Evolutionary conservation across 1,140 invertebrate genomes (phyloP), one percentile per base, ranked within the genome.

Genomic region (Caerostris extrusa): DNA sequence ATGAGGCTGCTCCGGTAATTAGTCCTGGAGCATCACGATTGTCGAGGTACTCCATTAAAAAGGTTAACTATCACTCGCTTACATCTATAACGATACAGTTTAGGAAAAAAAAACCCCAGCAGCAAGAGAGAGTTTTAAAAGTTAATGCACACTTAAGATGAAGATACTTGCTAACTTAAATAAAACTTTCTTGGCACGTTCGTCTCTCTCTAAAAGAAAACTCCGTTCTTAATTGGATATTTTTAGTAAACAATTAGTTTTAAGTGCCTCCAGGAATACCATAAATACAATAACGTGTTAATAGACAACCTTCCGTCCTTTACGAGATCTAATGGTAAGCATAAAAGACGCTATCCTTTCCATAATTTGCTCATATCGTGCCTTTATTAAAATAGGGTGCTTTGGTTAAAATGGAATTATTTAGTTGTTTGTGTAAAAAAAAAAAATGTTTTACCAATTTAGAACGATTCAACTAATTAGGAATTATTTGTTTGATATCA

Each of bases 221-320:
- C 17, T 83, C 55, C 10, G 8, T 12, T 55, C 82, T 19, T 83
- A 83, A 83, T 83, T 83, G 82, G 82, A 83, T 83, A 17, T 57
- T 56, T 50, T 83, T 50, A 56, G 82, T 58, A 58, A 83, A 58
- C 82, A 83, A 83, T 83, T 83, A 83, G 57, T 83, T 83, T 83
- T 83, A 83, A 83, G 82, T 83, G 56, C 55, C 34, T 77, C 34
- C 34, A 10, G 8, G 10, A 77, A 50, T 14, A 12, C 53, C 71
- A 77, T 77, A 53, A 77, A 77, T 77, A 77, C 71, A 53, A 77
- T 12, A 77, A 77, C 50, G 71, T 34, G 34, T 77, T 50, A 10
- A 34, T 77, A 77, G 71, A 77, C 67, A 34, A n/a, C 19, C 67
- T 5, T n/a, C 50, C 19, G 34, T 50, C 71, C 34, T 2, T 53